A percentile compares a stretch with the other conserved stretches of the same genome.
phyloP scores from a whole-genome alignment of 2,113 vertebrate species.

The Circaetus cinerascens region DNA sequence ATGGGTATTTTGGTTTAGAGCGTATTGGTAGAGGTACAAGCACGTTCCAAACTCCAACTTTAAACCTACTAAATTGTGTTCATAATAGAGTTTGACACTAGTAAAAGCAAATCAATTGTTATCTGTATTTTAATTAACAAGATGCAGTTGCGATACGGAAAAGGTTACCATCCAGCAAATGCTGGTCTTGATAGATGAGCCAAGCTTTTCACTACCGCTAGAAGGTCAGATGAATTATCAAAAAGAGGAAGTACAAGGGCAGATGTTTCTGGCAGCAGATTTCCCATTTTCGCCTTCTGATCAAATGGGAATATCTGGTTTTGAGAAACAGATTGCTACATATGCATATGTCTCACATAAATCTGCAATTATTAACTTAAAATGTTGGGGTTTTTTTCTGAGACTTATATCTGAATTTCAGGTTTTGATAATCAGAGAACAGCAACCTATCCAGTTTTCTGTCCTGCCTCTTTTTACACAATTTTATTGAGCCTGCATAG shows the following conservation, averaged over 20 bases:
- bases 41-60: not conserved
- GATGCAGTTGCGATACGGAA: not conserved
- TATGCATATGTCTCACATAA: not conserved
- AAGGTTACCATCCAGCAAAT: not conserved
- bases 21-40: not conserved
- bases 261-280: not conserved
- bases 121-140: not conserved
- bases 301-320: not conserved
- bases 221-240: not conserved
- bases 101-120: not conserved
- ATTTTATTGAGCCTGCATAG: not conserved
- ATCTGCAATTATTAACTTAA: not conserved
- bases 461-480: not conserved
- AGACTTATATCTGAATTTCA: not conserved
- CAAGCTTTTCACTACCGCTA: not conserved
- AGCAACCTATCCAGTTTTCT: not conserved
- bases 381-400: fast-evolving
- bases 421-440: not conserved
- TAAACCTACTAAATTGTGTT: not conserved
- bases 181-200: not conserved
- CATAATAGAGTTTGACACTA: not conserved
- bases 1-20: not conserved
- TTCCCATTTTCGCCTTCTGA: not conserved
- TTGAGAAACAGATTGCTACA: not conserved
- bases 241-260: not conserved